These are phyloP conservation scores for Pegoplata infirma DNA, from an alignment of 2,888 invertebrate genomes.

Conservation along the genomic window DNA sequence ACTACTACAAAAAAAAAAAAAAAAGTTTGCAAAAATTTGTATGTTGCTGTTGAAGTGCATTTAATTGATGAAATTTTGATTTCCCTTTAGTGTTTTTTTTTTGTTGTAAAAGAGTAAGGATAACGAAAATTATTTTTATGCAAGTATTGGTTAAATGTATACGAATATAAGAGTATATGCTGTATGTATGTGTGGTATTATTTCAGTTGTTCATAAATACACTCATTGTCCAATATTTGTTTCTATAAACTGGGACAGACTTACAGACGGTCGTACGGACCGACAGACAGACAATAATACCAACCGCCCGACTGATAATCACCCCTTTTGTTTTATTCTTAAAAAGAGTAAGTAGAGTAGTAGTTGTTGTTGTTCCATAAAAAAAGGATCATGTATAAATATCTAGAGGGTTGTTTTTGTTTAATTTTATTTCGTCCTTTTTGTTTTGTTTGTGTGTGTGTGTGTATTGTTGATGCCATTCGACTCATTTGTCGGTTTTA, in stretches of 20 bases:
- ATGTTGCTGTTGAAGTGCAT: slow-evolving; percentile 40
- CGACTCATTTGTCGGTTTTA: slow-evolving; percentile 28
- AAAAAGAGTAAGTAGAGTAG: background rate
- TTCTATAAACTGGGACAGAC: background rate
- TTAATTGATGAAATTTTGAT: slow-evolving; percentile 57
- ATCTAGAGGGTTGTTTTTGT: slow-evolving; percentile 54
- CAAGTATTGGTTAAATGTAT: background rate
- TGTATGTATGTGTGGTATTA: background rate
- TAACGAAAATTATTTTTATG: background rate
- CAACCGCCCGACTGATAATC: slow-evolving; percentile 22
- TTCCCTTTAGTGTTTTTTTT: slow-evolving; percentile 36
- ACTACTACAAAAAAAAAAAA: too few species aligned
- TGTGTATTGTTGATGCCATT: background rate
- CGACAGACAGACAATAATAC: slow-evolving; percentile 1
- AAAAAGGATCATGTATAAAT: slow-evolving; percentile 31
- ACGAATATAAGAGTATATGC: background rate
- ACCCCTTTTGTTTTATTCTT: slow-evolving; percentile 49
- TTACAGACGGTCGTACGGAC: too few species aligned
- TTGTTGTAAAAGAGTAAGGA: background rate
- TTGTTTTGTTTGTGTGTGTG: too few species aligned
- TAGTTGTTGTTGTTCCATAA: background rate
- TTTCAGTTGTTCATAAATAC: background rate
- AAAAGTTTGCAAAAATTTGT: background rate
- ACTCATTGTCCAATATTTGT: background rate
- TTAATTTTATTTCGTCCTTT: slow-evolving; percentile 33